Base-by-base conservation (phyloP, 2,888 invertebrate genomes). In the Hypomecis atomaria region DNA sequence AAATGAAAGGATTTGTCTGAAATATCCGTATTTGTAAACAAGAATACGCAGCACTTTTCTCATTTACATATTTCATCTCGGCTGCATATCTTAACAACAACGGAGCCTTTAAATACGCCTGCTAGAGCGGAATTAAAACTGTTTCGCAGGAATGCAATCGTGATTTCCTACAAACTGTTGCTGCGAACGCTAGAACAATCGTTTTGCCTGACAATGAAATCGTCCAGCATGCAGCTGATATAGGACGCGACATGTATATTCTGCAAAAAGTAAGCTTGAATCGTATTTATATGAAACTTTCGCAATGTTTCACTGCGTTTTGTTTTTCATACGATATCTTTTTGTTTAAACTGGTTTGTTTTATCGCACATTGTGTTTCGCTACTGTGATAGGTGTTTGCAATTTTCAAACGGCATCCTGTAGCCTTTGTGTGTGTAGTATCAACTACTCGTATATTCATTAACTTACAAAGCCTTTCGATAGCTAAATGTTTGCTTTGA, bases 221-320 rank as follows among this genome's bases (percentile, higher is more conserved):
- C 1, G 87, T 93, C 0, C 90, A 92, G 62, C 93, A 93, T 61
- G 87, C 89, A 0, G 92, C 87, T 0, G 92, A 93, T 68, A 91
- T 92, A 37, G 87, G 89, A 42, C 83, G 93, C 11, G 90, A 93
- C 53, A 92, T 93, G 90, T 93, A 93, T 69, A 89, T 93, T 61
- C 70, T 93, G 60, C 87, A 90, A 68, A 89, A 84, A 79, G 92
- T 90, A 58, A 56, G 44, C n/a, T 9, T 13, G 45, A 52, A 57
- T 47, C 55, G 40, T 50, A 49, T 50, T 61, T 13, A 36, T 47
- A 45, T 45, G 52, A 62, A 62, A 65, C 53, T 61, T 53, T 56
- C 13, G 40, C 49, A 36, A 42, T 56, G 50, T 40, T 45, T 44
- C 43, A 38, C 49, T 7, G 1, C 7, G 7, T 62, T 49, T 50